Conservation (phyloP, 2,113 vertebrate genomes). For the Phoxinus phoxinus region DNA sequence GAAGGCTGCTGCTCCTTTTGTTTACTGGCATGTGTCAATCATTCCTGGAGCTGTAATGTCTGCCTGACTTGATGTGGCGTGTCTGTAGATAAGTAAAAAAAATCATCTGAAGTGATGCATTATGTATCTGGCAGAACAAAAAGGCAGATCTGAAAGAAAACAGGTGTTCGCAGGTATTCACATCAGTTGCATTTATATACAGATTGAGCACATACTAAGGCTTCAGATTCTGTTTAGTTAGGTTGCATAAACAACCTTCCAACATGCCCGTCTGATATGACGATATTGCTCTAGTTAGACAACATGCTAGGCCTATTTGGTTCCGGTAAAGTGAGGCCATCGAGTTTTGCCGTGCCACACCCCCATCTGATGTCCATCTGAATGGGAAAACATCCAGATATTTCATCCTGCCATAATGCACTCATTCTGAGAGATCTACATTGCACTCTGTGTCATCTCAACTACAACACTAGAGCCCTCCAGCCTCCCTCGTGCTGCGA, state of each 20-base stretch:
- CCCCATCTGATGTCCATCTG: constrained; percentile 31
- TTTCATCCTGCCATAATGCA: not conserved
- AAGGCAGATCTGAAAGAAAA: not conserved
- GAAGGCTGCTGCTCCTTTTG: not conserved
- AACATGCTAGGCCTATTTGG: not conserved
- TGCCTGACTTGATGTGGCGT: not conserved
- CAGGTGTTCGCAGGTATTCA: not conserved
- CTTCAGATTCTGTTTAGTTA: not conserved
- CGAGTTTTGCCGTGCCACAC: not conserved
- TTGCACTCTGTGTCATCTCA: constrained; percentile 4
- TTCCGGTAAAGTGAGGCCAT: not conserved
- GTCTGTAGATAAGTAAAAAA: not conserved
- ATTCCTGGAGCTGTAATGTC: not conserved
- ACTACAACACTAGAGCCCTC: constrained; percentile 36
- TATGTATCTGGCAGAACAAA: not conserved
- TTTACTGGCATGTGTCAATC: constrained; percentile 28
- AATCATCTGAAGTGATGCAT: not conserved
- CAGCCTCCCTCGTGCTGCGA: constrained; percentile 23
- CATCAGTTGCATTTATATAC: not conserved
- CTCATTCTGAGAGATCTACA: constrained; percentile 11
- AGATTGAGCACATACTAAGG: not conserved
- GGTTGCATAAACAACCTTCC: not conserved
- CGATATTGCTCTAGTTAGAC: not conserved
- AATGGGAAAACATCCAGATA: constrained; percentile 8
- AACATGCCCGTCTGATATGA: not conserved